Base-by-base conservation (phyloP, 2,797 vertebrate species). In the Acanthopagrus latus region DNA sequence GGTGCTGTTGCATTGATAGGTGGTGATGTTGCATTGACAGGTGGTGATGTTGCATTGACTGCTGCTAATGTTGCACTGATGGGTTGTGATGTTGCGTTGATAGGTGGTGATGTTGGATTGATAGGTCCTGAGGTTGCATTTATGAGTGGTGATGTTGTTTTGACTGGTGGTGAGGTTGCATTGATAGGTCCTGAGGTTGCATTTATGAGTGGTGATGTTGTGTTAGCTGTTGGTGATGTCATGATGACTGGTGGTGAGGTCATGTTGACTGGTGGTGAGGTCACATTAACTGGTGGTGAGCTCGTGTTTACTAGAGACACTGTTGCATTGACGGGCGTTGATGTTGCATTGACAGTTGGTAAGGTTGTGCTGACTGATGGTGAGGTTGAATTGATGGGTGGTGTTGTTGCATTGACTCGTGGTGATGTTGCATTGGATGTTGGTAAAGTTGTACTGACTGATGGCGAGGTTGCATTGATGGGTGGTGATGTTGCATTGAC, bases 271-370 rank as follows among this genome's bases (percentile, higher is more conserved):
- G 17, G 8, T 29, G 5, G 3, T 52, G 51, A 47, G 0, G 41
- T 74, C 8, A 0, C 1, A 1, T 65, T 57, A 16, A 8, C 11
- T 13, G 1, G 5, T 21, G 33, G 13, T 23, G 41, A 60, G 0
- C 38, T 43, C 13, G 7, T 0, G 6, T 21, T 60, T 0, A 21
- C 6, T 43, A 3, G 20, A 1, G 5, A 1, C n/a, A 20, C 21
- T 0, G 12, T 60, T 5, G 7, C 3, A 5, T 14, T n/a, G 11
- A 43, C 20, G 8, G 17, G 3, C 4, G 14, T 13, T 25, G 21
- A 44, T 2, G 38, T 21, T 41, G 12, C 1, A 5, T 41, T 59
- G 38, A 4, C 5, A 17, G 1, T 16, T 2, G 13, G 20, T 41
- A 50, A 23, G 2, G 13, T 7, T 2, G 5, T 8, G 3, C 9